phyloP scores from a whole-genome alignment of 1,140 invertebrate genomes.

The Chironomus striatipennis region DNA sequence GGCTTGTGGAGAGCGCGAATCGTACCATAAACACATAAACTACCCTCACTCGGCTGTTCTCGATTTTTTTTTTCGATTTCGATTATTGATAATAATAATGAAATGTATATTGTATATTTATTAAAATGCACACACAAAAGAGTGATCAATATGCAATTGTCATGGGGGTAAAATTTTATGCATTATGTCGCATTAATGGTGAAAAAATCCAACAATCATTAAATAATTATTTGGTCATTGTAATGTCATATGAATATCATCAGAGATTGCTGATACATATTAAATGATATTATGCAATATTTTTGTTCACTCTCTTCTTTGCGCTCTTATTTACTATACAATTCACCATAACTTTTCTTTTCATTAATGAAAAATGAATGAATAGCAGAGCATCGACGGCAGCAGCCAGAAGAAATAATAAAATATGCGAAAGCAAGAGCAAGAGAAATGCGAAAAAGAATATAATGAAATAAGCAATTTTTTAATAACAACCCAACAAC shows the following conservation, averaged over 20 bases:
- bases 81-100: not conserved
- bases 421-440: not conserved
- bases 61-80: not conserved
- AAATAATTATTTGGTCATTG: slow-evolving; percentile 14
- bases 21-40: not conserved
- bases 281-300: not conserved
- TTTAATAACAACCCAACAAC: not conserved
- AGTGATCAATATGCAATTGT: slow-evolving; percentile 3
- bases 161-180: not conserved
- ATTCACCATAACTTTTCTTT: not conserved
- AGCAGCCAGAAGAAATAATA: too few relatives aligned
- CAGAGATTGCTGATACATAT: not conserved
- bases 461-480: too few relatives aligned
- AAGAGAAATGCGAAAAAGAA: not conserved
- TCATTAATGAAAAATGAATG: not conserved
- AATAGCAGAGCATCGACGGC: not conserved
- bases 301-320: not conserved
- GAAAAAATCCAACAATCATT: not conserved
- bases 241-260: not conserved
- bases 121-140: not conserved
- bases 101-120: not conserved
- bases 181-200: not conserved
- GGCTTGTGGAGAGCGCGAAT: not conserved
- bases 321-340: not conserved
- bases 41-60: not conserved